Percentiles rank a stretch among this genome's conserved stretches.
These are phyloP conservation scores for Liolophura sinensis DNA, from an alignment of 1,140 invertebrate genomes.

Conservation along the genomic window DNA sequence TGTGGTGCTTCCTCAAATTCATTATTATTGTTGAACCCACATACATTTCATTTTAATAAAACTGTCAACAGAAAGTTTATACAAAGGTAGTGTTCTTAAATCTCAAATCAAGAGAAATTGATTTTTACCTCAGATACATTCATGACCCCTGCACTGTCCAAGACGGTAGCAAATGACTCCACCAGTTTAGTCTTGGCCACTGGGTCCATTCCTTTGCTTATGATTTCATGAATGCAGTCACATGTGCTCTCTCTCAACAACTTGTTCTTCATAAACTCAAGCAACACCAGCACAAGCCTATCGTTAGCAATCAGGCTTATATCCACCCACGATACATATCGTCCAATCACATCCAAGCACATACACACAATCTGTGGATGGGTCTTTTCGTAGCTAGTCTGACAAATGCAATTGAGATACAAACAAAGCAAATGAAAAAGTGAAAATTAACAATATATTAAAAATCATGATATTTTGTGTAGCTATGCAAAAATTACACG, in stretches of 20 bases:
- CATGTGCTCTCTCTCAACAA: constrained; percentile 61
- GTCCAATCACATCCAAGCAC: constrained; percentile 65
- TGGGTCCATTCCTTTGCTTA: constrained; percentile 68
- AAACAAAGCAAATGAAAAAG: background rate
- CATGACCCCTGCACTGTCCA: constrained; percentile 58
- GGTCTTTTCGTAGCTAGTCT: constrained; percentile 58
- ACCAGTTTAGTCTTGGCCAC: constrained; percentile 64
- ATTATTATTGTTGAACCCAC: no score
- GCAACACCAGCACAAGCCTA: constrained; percentile 63
- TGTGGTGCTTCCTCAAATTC: no score
- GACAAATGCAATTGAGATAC: constrained; percentile 17
- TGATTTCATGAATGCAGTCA: constrained; percentile 65
- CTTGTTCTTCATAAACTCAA: constrained; percentile 56
- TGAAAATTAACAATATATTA: background rate
- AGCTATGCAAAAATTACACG: background rate
- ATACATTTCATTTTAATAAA: constrained; percentile 11
- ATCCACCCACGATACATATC: constrained; percentile 68
- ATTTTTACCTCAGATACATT: constrained; percentile 46
- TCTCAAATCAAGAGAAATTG: background rate
- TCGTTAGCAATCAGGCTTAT: constrained; percentile 66
- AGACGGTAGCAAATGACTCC: constrained; percentile 62
- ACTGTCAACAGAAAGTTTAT: constrained; percentile 12
- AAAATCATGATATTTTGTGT: background rate
- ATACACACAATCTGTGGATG: constrained; percentile 59
- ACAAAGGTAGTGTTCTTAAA: constrained; percentile 3